Evolutionary conservation across 2,888 invertebrate genomes (phyloP), one percentile per base, ranked within the genome.

Genomic region (Leptinotarsa haldemani): DNA sequence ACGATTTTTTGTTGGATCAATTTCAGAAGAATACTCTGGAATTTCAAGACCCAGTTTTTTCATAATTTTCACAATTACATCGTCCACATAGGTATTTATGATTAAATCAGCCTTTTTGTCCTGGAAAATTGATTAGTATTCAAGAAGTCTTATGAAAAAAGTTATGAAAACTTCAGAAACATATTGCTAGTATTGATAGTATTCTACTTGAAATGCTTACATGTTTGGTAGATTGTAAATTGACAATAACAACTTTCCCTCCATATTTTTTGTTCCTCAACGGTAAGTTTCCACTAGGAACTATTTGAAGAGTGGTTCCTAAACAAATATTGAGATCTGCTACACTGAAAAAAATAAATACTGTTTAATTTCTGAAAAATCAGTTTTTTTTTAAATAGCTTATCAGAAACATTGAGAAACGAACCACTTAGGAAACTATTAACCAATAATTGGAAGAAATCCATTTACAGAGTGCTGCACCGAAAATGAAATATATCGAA

Each of bases 211-310:
- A 18, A 18, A 58, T 58, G 47, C 91, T 90, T 89, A 96, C 97
- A 89, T 97, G 96, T 90, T 98, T 98, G 3, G 99, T 99, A n/a
- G 95, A 94, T 86, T 99, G 99, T 70, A 99, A 89, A 89, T 99
- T 99, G 78, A 98, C 95, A 82, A 99, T 96, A 20, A 95, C 96
- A 69, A 99, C 88, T 86, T 94, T 94, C 4, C 98, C 98, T 30
- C 93, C 94, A 85, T 94, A 94, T 85, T 95, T 95, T 81, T 94
- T 93, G 76, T 94, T 94, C 84, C 92, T 92, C 50, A 97, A 87
- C 4, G 99, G 99, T 80, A 99, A 89, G 87, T 95, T 96, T 16
- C 98, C 99, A 88, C 98, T 97, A 56, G 99, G 99, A 79, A 97
- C 91, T 81, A 99, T 99, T 91, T 99, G 99, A 69, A 99, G 89